Evolutionary conservation across 2,888 invertebrate species (phyloP).

Genomic region (Sinohyriopsis cumingii): DNA sequence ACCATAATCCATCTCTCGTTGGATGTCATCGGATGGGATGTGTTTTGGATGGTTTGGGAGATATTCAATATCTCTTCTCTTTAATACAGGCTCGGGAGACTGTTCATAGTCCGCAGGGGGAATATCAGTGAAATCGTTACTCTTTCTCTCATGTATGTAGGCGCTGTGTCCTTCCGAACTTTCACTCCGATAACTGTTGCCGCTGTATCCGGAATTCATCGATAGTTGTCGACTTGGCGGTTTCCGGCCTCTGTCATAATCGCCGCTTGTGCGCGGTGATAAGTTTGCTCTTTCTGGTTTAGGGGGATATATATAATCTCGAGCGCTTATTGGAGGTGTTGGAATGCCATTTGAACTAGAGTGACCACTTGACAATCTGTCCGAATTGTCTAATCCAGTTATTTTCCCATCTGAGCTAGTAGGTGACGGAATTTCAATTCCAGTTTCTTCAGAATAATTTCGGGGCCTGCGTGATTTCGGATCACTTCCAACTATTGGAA

Average conservation of each 20-base stretch:
- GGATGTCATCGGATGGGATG: conserved; percentile 24
- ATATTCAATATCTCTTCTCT: conserved; percentile 21
- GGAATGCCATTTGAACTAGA: conserved; percentile 25
- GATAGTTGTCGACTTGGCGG: conserved; percentile 39
- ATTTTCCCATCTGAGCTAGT: conserved; percentile 35
- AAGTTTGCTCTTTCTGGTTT: conserved; percentile 18
- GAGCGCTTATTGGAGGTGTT: conserved; percentile 31
- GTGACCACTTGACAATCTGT: conserved; percentile 23
- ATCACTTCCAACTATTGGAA: conserved; percentile 45
- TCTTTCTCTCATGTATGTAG: conserved; percentile 18
- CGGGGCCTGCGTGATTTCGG: conserved; percentile 9
- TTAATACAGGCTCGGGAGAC: conserved; percentile 28
- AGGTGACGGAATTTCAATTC: conserved; percentile 50
- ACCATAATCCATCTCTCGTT: conserved; percentile 26
- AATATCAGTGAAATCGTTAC: conserved; percentile 32
- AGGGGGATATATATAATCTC: conserved; percentile 34
- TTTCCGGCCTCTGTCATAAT: conserved; percentile 6
- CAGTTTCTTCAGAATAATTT: conserved; percentile 54
- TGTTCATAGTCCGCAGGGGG: conserved; percentile 50
- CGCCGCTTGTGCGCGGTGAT: conserved; percentile 18
- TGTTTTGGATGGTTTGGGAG: conserved; percentile 20
- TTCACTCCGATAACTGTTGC: conserved; percentile 40
- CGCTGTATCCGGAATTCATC: conserved; percentile 40
- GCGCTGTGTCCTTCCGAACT: conserved; percentile 35
- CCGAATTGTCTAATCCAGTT: conserved; percentile 25